A percentile compares a stretch with the other conserved stretches of the same genome.
These are phyloP conservation scores for Leucophenga maculata DNA, from an alignment of 2,888 invertebrate genomes.

Conservation along the genomic window DNA sequence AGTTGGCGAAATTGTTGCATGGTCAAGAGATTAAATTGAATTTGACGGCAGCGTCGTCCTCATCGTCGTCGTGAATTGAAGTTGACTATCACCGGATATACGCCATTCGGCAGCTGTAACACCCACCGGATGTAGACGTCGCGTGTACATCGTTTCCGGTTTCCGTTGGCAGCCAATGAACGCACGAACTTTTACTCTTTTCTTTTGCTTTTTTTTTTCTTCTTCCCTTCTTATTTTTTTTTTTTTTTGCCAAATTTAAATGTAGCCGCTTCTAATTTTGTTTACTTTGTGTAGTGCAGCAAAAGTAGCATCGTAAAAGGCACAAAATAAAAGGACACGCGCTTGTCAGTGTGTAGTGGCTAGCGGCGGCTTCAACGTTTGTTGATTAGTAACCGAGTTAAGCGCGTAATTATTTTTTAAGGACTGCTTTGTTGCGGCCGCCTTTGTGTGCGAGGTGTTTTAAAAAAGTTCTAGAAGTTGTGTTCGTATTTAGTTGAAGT, in stretches of 20 bases:
- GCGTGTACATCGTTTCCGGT: constrained; percentile 59
- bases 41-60: constrained; percentile 44
- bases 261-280: constrained; percentile 8
- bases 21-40: constrained; percentile 64
- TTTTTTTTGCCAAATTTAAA: constrained; percentile 14
- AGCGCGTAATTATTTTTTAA: constrained; percentile 65
- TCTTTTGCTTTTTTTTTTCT: background rate
- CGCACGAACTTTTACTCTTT: background rate
- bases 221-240: background rate
- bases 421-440: constrained; percentile 45
- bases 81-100: constrained; percentile 19
- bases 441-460: no score
- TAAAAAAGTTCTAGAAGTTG: no score
- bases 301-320: background rate
- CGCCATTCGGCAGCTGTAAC: constrained; percentile 29
- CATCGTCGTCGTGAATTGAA: background rate
- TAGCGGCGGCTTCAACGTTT: constrained; percentile 3
- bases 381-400: constrained; percentile 52
- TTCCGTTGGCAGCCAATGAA: constrained; percentile 40
- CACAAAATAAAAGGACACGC: background rate
- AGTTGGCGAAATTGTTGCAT: constrained; percentile 66
- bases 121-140: constrained; percentile 55
- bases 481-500: no score
- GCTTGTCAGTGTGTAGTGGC: constrained; percentile 41
- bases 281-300: background rate